These are phyloP conservation scores for Palythoa heliodiscus DNA, from an alignment of 92 coral and sea anemone species.

Conservation along the genomic window DNA sequence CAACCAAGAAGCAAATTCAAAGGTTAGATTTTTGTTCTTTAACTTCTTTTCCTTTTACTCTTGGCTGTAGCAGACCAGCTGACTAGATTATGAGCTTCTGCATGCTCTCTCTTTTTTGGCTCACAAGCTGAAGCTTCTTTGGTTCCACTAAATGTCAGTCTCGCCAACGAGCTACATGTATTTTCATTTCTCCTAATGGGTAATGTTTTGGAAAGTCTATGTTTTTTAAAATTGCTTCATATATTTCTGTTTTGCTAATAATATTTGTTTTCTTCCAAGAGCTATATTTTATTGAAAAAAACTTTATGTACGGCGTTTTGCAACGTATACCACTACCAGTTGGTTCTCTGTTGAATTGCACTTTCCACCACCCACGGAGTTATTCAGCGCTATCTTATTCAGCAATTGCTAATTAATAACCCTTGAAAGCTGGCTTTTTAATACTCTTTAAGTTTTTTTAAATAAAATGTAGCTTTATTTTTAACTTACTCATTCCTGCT, in stretches of 20 bases:
- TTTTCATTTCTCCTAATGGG: background rate
- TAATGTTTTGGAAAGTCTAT: background rate
- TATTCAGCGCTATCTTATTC: constrained; percentile 38
- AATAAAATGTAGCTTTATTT: background rate
- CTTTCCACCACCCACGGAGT: constrained; percentile 49
- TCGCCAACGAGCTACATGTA: background rate
- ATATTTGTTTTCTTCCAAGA: constrained; percentile 15
- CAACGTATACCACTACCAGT: background rate
- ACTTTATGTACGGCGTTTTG: constrained; percentile 1
- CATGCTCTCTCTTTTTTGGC: background rate
- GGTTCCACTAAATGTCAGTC: too few relatives aligned
- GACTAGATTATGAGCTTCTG: background rate
- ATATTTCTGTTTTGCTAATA: background rate
- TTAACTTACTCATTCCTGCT: background rate
- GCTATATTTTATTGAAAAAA: constrained; percentile 14
- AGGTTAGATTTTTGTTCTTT: background rate
- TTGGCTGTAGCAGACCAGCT: background rate
- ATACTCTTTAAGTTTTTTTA: background rate
- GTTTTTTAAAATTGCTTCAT: background rate
- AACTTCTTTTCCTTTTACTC: background rate
- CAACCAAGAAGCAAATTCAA: background rate
- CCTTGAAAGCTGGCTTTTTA: constrained; percentile 1
- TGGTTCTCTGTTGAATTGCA: constrained; percentile 22
- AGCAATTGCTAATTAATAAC: constrained; percentile 42
- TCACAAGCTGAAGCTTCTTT: background rate